Conservation (phyloP, 2,113 vertebrate genomes). For the Halichoerus grypus region DNA sequence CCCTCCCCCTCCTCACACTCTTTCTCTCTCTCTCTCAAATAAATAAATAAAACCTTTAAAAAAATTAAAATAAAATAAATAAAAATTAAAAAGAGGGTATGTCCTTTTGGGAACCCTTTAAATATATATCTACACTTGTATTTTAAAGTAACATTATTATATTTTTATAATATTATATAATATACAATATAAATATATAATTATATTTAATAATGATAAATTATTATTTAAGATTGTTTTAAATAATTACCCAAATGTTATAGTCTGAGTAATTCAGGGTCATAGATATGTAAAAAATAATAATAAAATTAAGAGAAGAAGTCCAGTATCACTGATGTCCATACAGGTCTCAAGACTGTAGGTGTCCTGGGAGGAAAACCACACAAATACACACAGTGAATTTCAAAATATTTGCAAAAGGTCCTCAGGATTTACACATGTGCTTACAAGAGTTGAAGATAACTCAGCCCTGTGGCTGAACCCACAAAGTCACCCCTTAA, state of each 20-base stretch:
- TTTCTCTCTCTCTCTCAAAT: background rate
- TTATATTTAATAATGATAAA: background rate
- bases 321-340: background rate
- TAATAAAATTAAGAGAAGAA: slow-evolving; percentile 8
- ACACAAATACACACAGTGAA: background rate
- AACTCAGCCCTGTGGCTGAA: background rate
- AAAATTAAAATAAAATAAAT: background rate
- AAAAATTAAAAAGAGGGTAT: background rate
- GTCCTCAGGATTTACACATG: background rate
- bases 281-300: background rate
- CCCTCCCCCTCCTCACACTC: background rate
- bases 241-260: background rate
- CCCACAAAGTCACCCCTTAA: background rate
- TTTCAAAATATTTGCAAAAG: background rate
- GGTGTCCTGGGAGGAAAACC: background rate
- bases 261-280: background rate
- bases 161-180: too few relatives aligned
- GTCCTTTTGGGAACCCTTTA: background rate
- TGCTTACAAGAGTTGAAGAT: background rate
- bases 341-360: background rate
- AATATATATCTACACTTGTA: background rate
- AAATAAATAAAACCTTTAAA: background rate
- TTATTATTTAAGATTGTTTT: background rate
- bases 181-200: background rate
- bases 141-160: background rate